phyloP scores from a whole-genome alignment of 1,140 invertebrate genomes.

The Atta colombica region DNA sequence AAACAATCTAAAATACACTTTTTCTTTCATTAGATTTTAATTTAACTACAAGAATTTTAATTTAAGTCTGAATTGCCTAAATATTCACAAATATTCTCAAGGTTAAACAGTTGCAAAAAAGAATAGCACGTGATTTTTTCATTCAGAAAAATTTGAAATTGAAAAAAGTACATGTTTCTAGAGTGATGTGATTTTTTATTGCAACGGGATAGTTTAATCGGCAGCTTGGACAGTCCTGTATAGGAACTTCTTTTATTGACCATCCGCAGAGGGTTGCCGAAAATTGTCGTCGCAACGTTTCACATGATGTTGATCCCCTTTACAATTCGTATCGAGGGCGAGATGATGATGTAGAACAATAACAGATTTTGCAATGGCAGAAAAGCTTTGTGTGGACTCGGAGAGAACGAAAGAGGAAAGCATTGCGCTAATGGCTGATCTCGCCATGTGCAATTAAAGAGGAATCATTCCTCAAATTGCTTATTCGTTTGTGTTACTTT shows the following conservation, averaged over 20 bases:
- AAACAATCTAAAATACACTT: background rate
- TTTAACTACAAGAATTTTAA: background rate
- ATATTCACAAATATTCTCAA: background rate
- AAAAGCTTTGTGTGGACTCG: slow-evolving; percentile 36
- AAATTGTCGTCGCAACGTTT: background rate
- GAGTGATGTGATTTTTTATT: background rate
- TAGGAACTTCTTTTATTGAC: slow-evolving; percentile 24
- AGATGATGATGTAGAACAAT: slow-evolving; percentile 52
- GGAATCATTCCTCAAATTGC: slow-evolving; percentile 63
- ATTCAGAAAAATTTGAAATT: background rate
- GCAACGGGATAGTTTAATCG: background rate
- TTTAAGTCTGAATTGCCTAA: background rate
- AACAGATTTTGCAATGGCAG: slow-evolving; percentile 34
- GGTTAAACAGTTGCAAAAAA: background rate
- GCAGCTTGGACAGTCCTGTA: background rate
- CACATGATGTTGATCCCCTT: slow-evolving; percentile 47
- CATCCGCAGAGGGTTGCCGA: background rate
- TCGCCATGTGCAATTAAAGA: slow-evolving; percentile 59
- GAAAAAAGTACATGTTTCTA: background rate
- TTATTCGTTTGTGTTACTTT: slow-evolving; percentile 60
- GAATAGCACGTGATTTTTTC: background rate
- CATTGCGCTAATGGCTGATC: slow-evolving; percentile 54
- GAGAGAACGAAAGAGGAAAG: slow-evolving; percentile 54
- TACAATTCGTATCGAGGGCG: slow-evolving; percentile 54
- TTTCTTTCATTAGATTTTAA: background rate